phyloP scores from a whole-genome alignment of 2,113 vertebrate species.

The Solea senegalensis region DNA sequence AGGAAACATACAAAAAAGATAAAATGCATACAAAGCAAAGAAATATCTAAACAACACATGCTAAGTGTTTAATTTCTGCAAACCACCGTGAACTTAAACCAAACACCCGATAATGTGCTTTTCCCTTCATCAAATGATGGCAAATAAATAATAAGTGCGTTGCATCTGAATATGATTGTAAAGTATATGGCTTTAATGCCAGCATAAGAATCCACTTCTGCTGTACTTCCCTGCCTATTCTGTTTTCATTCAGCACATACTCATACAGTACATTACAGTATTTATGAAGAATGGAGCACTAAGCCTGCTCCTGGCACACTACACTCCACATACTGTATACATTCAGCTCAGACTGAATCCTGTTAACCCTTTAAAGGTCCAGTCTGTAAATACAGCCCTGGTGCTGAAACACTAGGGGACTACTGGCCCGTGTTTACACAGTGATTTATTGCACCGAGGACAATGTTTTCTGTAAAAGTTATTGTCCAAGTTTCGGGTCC shows the following conservation, averaged over 20 bases:
- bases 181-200: background rate
- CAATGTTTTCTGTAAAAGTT: constrained; percentile 51
- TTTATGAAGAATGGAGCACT: constrained; percentile 36
- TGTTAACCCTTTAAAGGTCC: constrained; percentile 62
- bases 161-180: background rate
- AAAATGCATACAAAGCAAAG: too few relatives aligned
- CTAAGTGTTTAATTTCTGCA: too few relatives aligned
- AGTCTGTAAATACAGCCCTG: constrained; percentile 51
- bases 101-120: too few relatives aligned
- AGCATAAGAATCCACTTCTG: constrained; percentile 4
- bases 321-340: constrained; percentile 46
- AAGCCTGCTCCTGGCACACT: constrained; percentile 58
- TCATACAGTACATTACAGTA: constrained; percentile 42
- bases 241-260: constrained; percentile 39
- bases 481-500: constrained; percentile 42
- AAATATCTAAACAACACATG: too few relatives aligned
- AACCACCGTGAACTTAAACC: too few relatives aligned
- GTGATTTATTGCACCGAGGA: constrained; percentile 53
- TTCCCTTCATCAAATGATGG: too few relatives aligned
- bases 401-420: constrained; percentile 39
- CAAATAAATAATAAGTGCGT: too few relatives aligned
- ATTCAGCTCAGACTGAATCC: constrained; percentile 47
- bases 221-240: constrained; percentile 16
- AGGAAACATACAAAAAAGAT: too few relatives aligned
- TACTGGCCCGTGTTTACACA: constrained; percentile 51